These are phyloP conservation scores for Nerophis lumbriciformis DNA, from an alignment of 2,113 vertebrate species.

Conservation along the genomic window DNA sequence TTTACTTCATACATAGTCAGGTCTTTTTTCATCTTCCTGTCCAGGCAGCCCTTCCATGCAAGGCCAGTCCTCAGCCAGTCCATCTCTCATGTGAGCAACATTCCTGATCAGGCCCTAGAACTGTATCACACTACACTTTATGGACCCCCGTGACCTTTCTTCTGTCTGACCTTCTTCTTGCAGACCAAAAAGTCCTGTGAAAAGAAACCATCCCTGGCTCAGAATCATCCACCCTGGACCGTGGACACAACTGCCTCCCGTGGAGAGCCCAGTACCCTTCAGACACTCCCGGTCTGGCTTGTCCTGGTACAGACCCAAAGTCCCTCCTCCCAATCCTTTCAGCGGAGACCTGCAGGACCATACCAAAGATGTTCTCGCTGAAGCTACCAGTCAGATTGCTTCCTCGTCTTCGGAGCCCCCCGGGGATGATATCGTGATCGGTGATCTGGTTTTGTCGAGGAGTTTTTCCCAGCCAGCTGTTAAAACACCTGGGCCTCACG, in stretches of 20 bases:
- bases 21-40: constrained; percentile 1
- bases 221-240: constrained; percentile 79
- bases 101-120: too few species aligned
- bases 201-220: constrained; percentile 83
- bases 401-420: neutral
- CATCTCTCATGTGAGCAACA: constrained; percentile 39
- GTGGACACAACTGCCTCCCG: constrained; percentile 81
- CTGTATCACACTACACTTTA: too few species aligned
- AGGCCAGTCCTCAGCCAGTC: constrained; percentile 4
- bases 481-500: neutral
- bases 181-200: constrained; percentile 43
- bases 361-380: neutral
- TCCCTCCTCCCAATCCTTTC: constrained; percentile 78
- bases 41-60: constrained; percentile 16
- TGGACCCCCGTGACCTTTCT: too few species aligned
- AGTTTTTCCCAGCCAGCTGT: constrained; percentile 75
- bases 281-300: constrained; percentile 25
- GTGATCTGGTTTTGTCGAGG: neutral
- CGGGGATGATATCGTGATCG: neutral
- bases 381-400: neutral
- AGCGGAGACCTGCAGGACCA: constrained; percentile 39
- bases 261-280: constrained; percentile 38
- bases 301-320: constrained; percentile 18
- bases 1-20: neutral
- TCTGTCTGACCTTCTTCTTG: neutral